Evolutionary conservation across 2,888 invertebrate genomes (phyloP), one percentile per base, ranked within the genome.

Genomic region (Cheilosia scutellata): DNA sequence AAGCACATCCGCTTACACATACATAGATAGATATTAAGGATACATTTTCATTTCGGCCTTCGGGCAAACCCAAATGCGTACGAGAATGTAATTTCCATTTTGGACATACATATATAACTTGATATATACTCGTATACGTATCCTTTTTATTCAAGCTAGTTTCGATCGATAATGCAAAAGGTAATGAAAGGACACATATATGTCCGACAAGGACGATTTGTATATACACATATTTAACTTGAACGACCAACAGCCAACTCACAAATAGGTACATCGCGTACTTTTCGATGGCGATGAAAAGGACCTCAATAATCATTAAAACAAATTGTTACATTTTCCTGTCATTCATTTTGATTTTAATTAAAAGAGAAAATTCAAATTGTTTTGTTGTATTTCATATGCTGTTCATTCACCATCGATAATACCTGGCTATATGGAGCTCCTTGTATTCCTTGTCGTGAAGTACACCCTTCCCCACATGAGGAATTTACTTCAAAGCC

Each of bases 271-370:
- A 29, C 9, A 25, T 51, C 42, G n/a, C 11, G 31, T 47, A 47
- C 70, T 29, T 20, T 20, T 7, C 44, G 25, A 57, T 74, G 79
- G 47, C 79, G 65, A 80, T 86, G 75, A 72, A 76, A 86, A 76
- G 71, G 76, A 86, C 86, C 80, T 86, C 80, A 86, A 86, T 86
- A 86, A 76, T 86, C 86, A 86, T 86, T 86, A 86, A 86, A 82
- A 82, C 82, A 82, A 86, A 86, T 86, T 86, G 86, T 86, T 71
- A 86, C 86, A 86, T 86, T 77, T 86, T 62, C 76, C 77, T 86
- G 82, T 86, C 76, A 86, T 86, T 86, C 86, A 82, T 86, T 86
- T 82, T 77, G 76, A 82, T 86, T 86, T 86, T 86, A 86, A 86
- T 86, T 86, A 86, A 86, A 86, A 76, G 86, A 72, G 86, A 86